phyloP scores from a whole-genome alignment of 2,797 vertebrate genomes.

The Selene dorsalis region DNA sequence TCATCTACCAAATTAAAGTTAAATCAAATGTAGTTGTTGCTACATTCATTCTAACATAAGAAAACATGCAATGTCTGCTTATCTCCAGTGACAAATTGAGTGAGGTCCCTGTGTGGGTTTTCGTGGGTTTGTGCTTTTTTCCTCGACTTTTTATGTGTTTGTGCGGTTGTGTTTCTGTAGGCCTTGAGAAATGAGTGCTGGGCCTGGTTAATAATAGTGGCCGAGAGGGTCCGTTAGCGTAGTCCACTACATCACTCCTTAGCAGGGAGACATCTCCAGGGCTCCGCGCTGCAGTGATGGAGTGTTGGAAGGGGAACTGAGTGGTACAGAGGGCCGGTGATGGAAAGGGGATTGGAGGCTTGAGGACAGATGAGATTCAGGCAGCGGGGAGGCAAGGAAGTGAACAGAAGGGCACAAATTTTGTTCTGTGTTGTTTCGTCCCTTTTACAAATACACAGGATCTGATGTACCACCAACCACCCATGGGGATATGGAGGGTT shows the following conservation, averaged over 20 bases:
- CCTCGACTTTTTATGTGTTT: slow-evolving; percentile 43
- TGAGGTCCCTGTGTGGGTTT: slow-evolving; percentile 34
- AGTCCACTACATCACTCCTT: slow-evolving; percentile 81
- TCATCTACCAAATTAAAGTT: slow-evolving; percentile 70
- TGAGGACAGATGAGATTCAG: slow-evolving; percentile 63
- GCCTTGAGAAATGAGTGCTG: slow-evolving; percentile 75
- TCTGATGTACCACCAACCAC: slow-evolving; percentile 14
- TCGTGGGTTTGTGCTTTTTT: slow-evolving; percentile 31
- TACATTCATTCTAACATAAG: slow-evolving; percentile 64
- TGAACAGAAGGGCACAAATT: slow-evolving; percentile 24
- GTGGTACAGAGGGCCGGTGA: slow-evolving; percentile 66
- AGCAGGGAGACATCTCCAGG: slow-evolving; percentile 78
- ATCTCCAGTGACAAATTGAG: slow-evolving; percentile 53
- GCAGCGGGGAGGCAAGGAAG: slow-evolving; percentile 35
- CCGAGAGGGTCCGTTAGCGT: slow-evolving; percentile 79
- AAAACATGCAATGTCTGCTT: slow-evolving; percentile 59
- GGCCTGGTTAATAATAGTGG: slow-evolving; percentile 79
- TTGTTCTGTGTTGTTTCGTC: slow-evolving; percentile 39
- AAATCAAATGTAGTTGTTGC: slow-evolving; percentile 69
- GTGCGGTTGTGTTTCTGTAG: slow-evolving; percentile 53
- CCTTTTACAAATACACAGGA: slow-evolving; percentile 33
- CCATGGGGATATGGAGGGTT: neutral
- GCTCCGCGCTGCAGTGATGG: slow-evolving; percentile 75
- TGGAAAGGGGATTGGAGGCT: slow-evolving; percentile 69
- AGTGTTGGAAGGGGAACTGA: slow-evolving; percentile 70